These are phyloP conservation scores for Dendrolimus houi DNA, from an alignment of 2,888 invertebrate species.

Conservation along the genomic window DNA sequence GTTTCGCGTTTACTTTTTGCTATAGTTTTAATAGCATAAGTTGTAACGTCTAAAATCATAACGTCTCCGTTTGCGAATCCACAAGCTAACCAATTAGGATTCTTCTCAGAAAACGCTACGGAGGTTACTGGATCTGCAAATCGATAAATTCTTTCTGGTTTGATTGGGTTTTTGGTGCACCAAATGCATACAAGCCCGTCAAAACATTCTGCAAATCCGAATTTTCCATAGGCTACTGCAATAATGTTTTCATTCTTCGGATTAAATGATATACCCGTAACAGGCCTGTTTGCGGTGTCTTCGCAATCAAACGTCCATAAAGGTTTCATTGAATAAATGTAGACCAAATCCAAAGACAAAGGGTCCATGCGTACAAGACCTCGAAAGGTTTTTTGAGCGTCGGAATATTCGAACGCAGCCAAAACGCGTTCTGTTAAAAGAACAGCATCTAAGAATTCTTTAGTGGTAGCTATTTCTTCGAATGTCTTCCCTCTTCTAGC, in stretches of 20 bases:
- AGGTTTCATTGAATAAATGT: slow-evolving; percentile 79
- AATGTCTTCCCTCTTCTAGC: slow-evolving; percentile 31
- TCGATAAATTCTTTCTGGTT: slow-evolving; percentile 82
- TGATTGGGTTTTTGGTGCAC: slow-evolving; percentile 88
- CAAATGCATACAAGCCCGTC: slow-evolving; percentile 83
- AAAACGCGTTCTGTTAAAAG: slow-evolving; percentile 83
- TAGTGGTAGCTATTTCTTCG: slow-evolving; percentile 35
- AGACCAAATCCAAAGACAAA: slow-evolving; percentile 77
- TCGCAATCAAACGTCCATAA: slow-evolving; percentile 81
- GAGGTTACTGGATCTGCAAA: slow-evolving; percentile 81
- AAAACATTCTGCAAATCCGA: slow-evolving; percentile 71
- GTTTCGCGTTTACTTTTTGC: slow-evolving; percentile 74
- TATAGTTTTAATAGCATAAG: slow-evolving; percentile 63
- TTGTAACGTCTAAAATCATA: slow-evolving; percentile 82
- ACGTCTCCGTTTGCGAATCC: slow-evolving; percentile 85
- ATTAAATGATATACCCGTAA: slow-evolving; percentile 81
- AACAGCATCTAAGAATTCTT: slow-evolving; percentile 77
- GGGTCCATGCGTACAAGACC: slow-evolving; percentile 79
- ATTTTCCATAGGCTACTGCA: slow-evolving; percentile 85
- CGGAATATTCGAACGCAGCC: slow-evolving; percentile 79
- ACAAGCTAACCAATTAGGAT: slow-evolving; percentile 84
- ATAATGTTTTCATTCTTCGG: slow-evolving; percentile 81
- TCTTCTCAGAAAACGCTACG: slow-evolving; percentile 80
- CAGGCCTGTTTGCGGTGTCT: slow-evolving; percentile 70
- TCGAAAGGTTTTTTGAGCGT: slow-evolving; percentile 82